Evolutionary conservation across 2,797 vertebrate genomes (phyloP), one percentile per base, ranked within the genome.

Genomic region (Parauchenoglanis punctatus): DNA sequence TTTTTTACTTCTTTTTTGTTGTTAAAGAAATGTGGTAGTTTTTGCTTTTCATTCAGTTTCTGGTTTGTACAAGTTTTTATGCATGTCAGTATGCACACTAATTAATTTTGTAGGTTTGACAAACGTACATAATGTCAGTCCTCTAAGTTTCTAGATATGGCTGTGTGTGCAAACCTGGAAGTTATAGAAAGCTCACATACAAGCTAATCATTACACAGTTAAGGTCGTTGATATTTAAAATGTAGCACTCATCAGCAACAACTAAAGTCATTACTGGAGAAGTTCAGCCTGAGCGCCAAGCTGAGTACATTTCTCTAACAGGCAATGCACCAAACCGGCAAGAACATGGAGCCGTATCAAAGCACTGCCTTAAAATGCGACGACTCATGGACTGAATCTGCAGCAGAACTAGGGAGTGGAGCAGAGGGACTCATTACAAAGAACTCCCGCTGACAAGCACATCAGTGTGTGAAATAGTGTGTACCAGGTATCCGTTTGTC

Each of bases 391-490:
- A 67, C n/a, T 54, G 84, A 54, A 52, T 31, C 56, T 67, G 59
- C 44, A 68, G 67, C 67, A 58, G 18, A 73, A 84, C 83, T 73
- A 72, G 83, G 25, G 35, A 85, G 70, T 76, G 68, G 54, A 76
- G 72, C 84, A 85, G 68, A 85, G 84, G 84, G 77, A 10, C 85
- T 82, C 67, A 81, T 82, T 82, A 87, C 56, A 44, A 68, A 68
- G 75, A 84, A 54, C 73, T 56, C 68, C 85, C 18, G 12, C 85
- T 63, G 67, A 87, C 68, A 77, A 76, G 70, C 59, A 80, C 25
- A 59, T 84, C 81, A 70, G 15, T 31, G 40, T 44, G 52, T 86
- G 56, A 89, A 65, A 81, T 82, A 81, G 28, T 80, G 75, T 67
- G 49, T 67, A 68, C 77, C 76, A 35, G 40, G 28, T 67, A 61